Percentiles rank a stretch among this genome's conserved stretches.
Evolutionary conservation across 2,113 vertebrate genomes (phyloP).

Genomic region (cat (Felis catus)): F.catus_Fca126_mat1.0 CM031428.1:12435001-12435500

Average conservation of each 20-base stretch:
- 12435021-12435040: no score
- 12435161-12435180: no score
- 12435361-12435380: background rate
- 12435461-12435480: background rate
- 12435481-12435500: background rate
- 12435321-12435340: background rate
- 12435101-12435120: no score
- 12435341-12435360: background rate
- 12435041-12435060: no score
- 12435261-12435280: background rate
- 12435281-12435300: no score
- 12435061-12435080: no score
- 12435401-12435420: background rate
- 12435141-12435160: no score
- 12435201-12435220: background rate
- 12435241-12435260: background rate
- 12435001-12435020: no score
- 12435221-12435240: background rate
- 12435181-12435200: no score
- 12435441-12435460: background rate
- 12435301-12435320: no score
- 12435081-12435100: no score
- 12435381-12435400: background rate
- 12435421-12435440: background rate
- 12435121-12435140: no score